Evolutionary conservation across 2,797 vertebrate genomes (phyloP).

Genomic region (Myotis pilosus): DNA sequence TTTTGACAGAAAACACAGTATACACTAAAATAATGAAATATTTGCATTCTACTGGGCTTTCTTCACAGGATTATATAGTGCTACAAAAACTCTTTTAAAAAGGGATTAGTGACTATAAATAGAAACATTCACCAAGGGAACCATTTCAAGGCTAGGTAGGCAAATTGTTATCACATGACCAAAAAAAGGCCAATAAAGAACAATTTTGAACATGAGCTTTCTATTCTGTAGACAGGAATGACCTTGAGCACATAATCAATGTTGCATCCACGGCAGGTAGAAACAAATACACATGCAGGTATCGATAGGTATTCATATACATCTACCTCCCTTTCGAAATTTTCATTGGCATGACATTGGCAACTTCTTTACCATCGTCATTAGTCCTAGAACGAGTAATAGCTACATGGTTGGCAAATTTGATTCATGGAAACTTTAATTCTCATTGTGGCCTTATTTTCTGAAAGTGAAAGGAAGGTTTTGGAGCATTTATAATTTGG

Average conservation of each 20-base stretch:
- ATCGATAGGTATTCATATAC: neutral
- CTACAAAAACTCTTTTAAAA: slow-evolving; percentile 25
- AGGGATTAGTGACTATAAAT: slow-evolving; percentile 45
- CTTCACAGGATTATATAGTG: slow-evolving; percentile 47
- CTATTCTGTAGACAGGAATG: slow-evolving; percentile 42
- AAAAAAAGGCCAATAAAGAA: slow-evolving; percentile 51
- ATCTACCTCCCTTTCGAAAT: slow-evolving; percentile 19
- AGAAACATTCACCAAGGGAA: slow-evolving; percentile 34
- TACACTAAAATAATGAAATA: slow-evolving; percentile 43
- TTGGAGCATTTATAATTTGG: slow-evolving; percentile 70
- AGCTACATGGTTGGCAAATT: neutral
- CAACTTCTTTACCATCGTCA: slow-evolving; percentile 20
- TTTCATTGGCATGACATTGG: slow-evolving; percentile 1
- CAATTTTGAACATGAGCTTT: slow-evolving; percentile 40
- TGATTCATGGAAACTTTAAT: slow-evolving; percentile 22
- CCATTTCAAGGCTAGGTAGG: slow-evolving; percentile 36
- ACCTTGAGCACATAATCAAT: slow-evolving; percentile 17
- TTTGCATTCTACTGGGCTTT: slow-evolving; percentile 54
- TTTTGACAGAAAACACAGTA: slow-evolving; percentile 53
- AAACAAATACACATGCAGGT: neutral
- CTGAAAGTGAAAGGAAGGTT: slow-evolving; percentile 69
- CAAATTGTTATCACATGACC: slow-evolving; percentile 28
- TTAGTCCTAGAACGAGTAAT: slow-evolving; percentile 24
- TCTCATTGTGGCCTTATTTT: slow-evolving; percentile 26
- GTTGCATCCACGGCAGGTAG: neutral